phyloP scores from a whole-genome alignment of 2,797 vertebrate species.

The Xiphophorus birchmanni region DNA sequence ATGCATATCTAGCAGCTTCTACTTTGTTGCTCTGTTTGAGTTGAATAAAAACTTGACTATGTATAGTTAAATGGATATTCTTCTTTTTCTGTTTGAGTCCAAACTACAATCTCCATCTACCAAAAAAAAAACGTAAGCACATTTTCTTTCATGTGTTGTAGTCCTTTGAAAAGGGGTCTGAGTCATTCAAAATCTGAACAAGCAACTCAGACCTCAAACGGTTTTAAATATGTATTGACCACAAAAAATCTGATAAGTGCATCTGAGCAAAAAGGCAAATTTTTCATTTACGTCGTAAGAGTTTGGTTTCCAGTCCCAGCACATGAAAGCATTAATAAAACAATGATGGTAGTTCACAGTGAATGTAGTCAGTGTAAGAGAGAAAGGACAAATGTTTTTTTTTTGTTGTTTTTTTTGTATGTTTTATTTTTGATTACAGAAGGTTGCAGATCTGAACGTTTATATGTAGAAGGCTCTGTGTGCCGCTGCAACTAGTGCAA shows the following conservation, averaged over 20 bases:
- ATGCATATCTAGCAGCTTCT: neutral
- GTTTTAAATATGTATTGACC: neutral
- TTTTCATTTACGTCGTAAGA: neutral
- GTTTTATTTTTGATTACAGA: neutral
- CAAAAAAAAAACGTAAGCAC: neutral
- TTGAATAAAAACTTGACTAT: neutral
- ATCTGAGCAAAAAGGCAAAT: neutral
- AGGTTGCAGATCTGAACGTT: neutral
- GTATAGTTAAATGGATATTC: neutral
- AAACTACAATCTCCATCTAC: neutral
- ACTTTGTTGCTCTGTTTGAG: neutral
- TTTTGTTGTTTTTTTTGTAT: no score
- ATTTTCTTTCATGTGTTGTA: neutral
- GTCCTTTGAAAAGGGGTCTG: neutral
- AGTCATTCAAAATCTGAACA: neutral
- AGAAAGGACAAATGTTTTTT: slow-evolving; percentile 2
- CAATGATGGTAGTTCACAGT: neutral
- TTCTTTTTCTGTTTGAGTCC: neutral
- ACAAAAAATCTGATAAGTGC: neutral
- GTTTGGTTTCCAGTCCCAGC: neutral
- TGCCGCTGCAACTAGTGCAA: neutral
- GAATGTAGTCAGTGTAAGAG: neutral
- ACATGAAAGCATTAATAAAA: neutral
- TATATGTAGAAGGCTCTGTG: neutral
- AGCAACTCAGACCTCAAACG: neutral